phyloP scores from a whole-genome alignment of 2,113 vertebrate genomes.

The Loxodonta africana region DNA sequence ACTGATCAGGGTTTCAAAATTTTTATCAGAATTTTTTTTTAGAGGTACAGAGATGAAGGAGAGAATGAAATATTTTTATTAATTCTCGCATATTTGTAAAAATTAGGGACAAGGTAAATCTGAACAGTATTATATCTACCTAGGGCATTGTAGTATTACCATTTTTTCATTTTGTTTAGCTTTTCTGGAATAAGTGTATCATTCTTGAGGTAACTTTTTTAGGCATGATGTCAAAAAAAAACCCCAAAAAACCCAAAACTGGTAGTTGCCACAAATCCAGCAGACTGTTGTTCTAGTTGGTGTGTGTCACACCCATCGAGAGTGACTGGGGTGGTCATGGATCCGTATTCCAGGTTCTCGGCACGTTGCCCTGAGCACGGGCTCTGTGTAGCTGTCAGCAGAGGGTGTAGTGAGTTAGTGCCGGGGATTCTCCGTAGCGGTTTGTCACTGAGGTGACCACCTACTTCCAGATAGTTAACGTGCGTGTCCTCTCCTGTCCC shows the following conservation, averaged over 20 bases:
- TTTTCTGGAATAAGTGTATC: neutral
- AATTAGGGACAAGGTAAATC: neutral
- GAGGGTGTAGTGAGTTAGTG: neutral
- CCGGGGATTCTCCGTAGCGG: neutral
- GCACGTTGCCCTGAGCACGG: rapidly evolving
- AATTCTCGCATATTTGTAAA: neutral
- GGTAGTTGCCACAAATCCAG: neutral
- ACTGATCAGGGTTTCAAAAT: neutral
- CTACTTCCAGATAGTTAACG: neutral
- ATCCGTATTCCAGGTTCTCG: neutral
- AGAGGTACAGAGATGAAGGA: neutral
- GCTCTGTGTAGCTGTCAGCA: neutral
- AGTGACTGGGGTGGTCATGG: rapidly evolving
- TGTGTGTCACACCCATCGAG: rapidly evolving
- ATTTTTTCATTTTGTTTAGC: neutral
- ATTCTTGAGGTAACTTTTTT: neutral
- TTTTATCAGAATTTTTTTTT: neutral
- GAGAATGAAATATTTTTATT: neutral
- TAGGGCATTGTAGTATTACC: neutral
- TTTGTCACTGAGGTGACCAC: neutral
- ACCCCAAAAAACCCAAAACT: neutral
- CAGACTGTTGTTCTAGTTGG: neutral
- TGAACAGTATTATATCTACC: neutral
- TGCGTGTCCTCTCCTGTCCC: slow-evolving; percentile 13
- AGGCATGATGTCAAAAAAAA: neutral